phyloP scores from a whole-genome alignment of 2,113 vertebrate genomes.

The Hyla sarda region DNA sequence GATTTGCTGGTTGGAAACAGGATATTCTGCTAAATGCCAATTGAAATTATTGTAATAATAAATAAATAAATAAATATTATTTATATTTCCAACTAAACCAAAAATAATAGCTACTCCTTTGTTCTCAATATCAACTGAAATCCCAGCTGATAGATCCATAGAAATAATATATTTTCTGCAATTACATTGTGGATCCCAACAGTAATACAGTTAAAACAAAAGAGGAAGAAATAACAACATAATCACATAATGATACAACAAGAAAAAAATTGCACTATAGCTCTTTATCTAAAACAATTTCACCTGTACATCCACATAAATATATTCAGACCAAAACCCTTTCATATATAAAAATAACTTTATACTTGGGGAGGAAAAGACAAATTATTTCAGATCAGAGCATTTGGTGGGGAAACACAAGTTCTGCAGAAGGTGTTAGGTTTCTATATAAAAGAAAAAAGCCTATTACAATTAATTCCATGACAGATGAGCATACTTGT shows the following conservation, averaged over 20 bases:
- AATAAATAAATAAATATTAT: too few species aligned
- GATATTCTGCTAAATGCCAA: too few species aligned
- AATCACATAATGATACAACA: not conserved
- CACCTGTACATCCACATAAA: not conserved
- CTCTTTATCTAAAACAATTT: not conserved
- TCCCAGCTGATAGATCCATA: too few species aligned
- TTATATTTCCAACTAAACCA: too few species aligned
- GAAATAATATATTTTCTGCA: too few species aligned
- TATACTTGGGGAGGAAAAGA: not conserved
- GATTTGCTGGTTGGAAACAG: too few species aligned
- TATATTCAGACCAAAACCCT: not conserved
- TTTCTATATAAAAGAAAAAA: slow-evolving; percentile 5
- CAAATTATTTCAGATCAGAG: not conserved
- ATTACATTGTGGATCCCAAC: too few species aligned
- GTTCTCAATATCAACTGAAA: too few species aligned
- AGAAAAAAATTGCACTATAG: not conserved
- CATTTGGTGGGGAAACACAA: slow-evolving; percentile 20
- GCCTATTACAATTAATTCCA: slow-evolving; percentile 25
- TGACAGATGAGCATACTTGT: slow-evolving; percentile 41
- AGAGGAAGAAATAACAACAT: too few species aligned
- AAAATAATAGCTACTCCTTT: too few species aligned
- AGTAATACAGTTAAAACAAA: too few species aligned
- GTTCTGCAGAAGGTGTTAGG: slow-evolving; percentile 14
- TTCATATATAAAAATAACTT: not conserved
- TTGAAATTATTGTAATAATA: too few species aligned